Percentiles rank a stretch among this genome's conserved stretches.
phyloP scores from a whole-genome alignment of 2,888 invertebrate genomes.

The Tiliacea citrago region DNA sequence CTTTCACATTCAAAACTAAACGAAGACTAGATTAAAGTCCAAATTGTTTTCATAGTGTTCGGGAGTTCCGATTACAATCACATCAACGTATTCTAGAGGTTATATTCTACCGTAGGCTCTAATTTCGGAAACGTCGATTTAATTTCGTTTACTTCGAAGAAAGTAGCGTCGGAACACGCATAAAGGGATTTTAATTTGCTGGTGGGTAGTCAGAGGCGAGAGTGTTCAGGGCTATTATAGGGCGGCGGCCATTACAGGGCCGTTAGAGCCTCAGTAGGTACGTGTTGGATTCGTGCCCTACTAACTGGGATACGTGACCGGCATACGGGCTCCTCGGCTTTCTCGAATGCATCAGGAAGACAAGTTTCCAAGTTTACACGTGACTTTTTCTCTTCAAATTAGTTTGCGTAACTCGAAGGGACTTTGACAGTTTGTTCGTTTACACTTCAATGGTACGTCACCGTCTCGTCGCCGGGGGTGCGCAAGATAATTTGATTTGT shows the following conservation, averaged over 20 bases:
- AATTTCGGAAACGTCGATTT: constrained; percentile 69
- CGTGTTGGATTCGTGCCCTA: constrained; percentile 88
- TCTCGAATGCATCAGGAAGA: constrained; percentile 70
- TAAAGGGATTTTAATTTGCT: constrained; percentile 86
- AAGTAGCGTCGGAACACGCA: constrained; percentile 66
- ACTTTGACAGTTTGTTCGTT: constrained; percentile 54
- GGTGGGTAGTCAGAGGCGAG: constrained; percentile 76
- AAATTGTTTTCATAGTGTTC: constrained; percentile 1
- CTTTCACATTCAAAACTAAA: too few species aligned
- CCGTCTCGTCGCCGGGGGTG: constrained; percentile 1
- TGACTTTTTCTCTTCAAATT: constrained; percentile 64
- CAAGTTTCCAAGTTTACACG: constrained; percentile 67
- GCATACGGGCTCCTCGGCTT: constrained; percentile 71
- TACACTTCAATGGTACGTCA: constrained; percentile 45
- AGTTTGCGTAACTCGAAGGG: constrained; percentile 56
- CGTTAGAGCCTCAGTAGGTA: constrained; percentile 83
- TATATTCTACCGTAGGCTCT: constrained; percentile 55
- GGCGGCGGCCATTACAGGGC: constrained; percentile 84
- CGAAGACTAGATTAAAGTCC: too few species aligned
- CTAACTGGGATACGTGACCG: constrained; percentile 86
- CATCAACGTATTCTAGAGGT: constrained; percentile 46
- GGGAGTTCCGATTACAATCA: constrained; percentile 37
- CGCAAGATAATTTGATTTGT: constrained; percentile 35
- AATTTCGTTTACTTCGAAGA: constrained; percentile 69
- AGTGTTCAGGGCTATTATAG: constrained; percentile 83